phyloP scores from a whole-genome alignment of 2,113 vertebrate genomes.

The Syrmaticus mikado region DNA sequence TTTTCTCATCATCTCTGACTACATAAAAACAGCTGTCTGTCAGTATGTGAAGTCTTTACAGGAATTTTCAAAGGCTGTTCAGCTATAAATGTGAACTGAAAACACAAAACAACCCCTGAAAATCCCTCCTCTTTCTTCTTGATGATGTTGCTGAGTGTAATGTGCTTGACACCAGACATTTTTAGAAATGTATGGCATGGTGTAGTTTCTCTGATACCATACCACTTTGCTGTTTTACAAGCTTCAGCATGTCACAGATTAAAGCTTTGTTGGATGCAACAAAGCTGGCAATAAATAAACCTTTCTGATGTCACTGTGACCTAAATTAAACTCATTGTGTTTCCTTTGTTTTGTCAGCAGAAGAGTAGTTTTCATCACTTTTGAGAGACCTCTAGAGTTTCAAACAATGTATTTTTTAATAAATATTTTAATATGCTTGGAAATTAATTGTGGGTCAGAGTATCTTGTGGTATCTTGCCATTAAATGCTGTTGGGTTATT shows the following conservation, averaged over 20 bases:
- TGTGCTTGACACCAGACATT: slow-evolving; percentile 16
- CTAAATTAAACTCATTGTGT: slow-evolving; percentile 71
- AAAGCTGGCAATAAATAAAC: slow-evolving; percentile 73
- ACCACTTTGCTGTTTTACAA: slow-evolving; percentile 72
- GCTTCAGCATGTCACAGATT: slow-evolving; percentile 70
- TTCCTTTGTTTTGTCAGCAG: slow-evolving; percentile 22
- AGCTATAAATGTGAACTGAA: slow-evolving; percentile 51
- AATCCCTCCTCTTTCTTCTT: slow-evolving; percentile 58
- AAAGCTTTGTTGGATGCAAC: slow-evolving; percentile 72
- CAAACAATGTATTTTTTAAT: neutral
- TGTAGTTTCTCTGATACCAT: slow-evolving; percentile 67
- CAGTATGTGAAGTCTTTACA: slow-evolving; percentile 40
- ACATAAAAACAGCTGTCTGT: slow-evolving; percentile 53
- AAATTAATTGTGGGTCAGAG: neutral
- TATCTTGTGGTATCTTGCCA: neutral
- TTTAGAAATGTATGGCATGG: slow-evolving; percentile 60
- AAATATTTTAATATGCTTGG: neutral
- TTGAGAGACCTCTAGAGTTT: neutral
- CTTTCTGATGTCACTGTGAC: slow-evolving; percentile 69
- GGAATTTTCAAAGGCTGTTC: slow-evolving; percentile 62
- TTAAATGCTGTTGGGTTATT: neutral
- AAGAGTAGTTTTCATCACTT: slow-evolving; percentile 8
- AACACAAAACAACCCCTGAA: neutral
- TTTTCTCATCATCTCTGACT: slow-evolving; percentile 17
- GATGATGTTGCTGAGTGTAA: slow-evolving; percentile 25